These are phyloP conservation scores for Leucania comma DNA, from an alignment of 2,888 invertebrate genomes.

Conservation along the genomic window DNA sequence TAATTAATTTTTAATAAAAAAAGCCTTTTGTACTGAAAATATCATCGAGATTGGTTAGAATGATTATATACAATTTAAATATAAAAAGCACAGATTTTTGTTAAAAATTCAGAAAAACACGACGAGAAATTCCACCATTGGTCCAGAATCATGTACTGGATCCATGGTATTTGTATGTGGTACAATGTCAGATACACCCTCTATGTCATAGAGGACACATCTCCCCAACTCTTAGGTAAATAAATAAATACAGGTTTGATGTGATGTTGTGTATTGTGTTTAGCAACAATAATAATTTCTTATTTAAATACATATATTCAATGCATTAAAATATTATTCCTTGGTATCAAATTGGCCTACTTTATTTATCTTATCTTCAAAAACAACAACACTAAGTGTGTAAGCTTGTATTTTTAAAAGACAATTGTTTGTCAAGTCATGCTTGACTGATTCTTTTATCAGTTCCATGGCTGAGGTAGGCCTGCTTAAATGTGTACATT, in stretches of 20 bases:
- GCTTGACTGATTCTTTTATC: slow-evolving; percentile 58
- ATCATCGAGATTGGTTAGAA: no score
- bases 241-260: not conserved
- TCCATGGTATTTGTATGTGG: no score
- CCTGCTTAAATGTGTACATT: slow-evolving; percentile 33
- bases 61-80: no score
- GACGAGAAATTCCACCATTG: no score
- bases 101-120: no score
- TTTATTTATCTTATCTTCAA: slow-evolving; percentile 11
- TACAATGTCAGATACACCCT: no score
- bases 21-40: no score
- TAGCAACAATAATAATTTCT: not conserved
- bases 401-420: slow-evolving; percentile 9
- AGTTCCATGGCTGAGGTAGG: slow-evolving; percentile 25
- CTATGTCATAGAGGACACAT: no score
- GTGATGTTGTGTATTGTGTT: not conserved
- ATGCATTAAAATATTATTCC: not conserved
- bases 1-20: no score
- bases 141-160: no score
- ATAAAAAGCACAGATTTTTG: no score
- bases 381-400: slow-evolving; percentile 7
- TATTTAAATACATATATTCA: not conserved
- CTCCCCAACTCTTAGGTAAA: not conserved
- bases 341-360: not conserved
- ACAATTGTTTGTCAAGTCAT: slow-evolving; percentile 25